These are phyloP conservation scores for Drosophila koepferae DNA, from an alignment of 2,888 invertebrate species.

Conservation along the genomic window DNA sequence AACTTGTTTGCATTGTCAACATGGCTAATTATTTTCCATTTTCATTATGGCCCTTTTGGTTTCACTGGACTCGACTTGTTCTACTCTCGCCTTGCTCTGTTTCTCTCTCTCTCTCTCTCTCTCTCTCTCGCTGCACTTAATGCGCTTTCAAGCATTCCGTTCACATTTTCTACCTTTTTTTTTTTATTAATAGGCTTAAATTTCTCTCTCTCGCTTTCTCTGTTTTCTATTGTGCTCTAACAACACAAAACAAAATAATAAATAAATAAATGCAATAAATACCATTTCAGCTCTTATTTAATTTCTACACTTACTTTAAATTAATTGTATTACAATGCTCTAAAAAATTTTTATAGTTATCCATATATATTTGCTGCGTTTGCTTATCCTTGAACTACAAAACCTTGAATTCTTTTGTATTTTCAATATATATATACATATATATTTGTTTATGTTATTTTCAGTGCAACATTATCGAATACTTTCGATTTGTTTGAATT, in stretches of 20 bases:
- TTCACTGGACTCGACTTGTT: neutral
- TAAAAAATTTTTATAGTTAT: no score
- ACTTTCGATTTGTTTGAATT: neutral
- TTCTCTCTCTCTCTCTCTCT: constrained; percentile 1
- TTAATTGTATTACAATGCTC: no score
- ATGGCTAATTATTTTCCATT: constrained; percentile 68
- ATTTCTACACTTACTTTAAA: neutral
- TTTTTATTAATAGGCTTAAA: constrained; percentile 70
- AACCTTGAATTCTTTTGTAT: no score
- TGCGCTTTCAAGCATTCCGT: constrained; percentile 46
- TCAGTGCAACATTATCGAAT: neutral
- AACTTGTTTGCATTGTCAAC: constrained; percentile 36
- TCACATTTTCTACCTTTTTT: constrained; percentile 55
- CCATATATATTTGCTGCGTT: no score
- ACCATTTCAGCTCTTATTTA: neutral
- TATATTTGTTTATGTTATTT: no score
- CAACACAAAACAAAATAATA: neutral
- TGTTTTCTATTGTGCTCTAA: constrained; percentile 1
- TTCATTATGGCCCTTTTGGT: constrained; percentile 40
- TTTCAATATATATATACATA: no score
- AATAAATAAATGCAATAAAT: no score
- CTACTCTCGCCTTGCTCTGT: neutral
- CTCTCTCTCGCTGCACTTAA: constrained; percentile 22
- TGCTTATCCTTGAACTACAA: no score
- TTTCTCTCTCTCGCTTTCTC: constrained; percentile 21